Percentiles rank a stretch among this genome's conserved stretches.
Evolutionary conservation across 2,113 vertebrate genomes (phyloP).

Genomic region (Aphyosemion australe): DNA sequence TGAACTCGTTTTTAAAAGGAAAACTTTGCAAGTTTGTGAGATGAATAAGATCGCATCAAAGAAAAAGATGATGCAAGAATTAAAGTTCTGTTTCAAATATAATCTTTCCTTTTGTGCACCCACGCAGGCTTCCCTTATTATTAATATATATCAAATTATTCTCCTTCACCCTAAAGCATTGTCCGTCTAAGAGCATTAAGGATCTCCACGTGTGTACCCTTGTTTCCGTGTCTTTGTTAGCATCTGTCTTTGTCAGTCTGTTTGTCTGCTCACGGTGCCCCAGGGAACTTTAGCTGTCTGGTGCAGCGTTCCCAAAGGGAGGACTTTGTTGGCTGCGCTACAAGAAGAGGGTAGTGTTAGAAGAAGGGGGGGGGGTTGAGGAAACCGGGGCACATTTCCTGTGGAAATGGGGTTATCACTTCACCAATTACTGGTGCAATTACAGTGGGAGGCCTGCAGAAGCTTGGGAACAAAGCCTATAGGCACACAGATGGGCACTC

Average conservation of each 20-base stretch:
- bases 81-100: too few relatives aligned
- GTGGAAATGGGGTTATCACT: conserved; percentile 82
- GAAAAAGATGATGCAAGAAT: conserved; percentile 35
- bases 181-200: conserved; percentile 30
- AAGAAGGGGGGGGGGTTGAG: conserved; percentile 34
- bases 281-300: conserved; percentile 70
- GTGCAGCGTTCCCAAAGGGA: conserved; percentile 67
- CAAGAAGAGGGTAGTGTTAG: conserved; percentile 30
- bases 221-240: conserved; percentile 20
- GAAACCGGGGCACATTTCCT: conserved; percentile 79
- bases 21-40: conserved; percentile 19
- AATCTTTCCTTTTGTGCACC: neutral
- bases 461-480: conserved; percentile 70
- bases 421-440: conserved; percentile 78
- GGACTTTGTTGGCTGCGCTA: conserved; percentile 65
- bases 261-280: conserved; percentile 54
- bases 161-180: conserved; percentile 22
- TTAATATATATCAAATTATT: conserved; percentile 58
- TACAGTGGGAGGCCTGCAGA: conserved; percentile 70
- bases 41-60: conserved; percentile 6
- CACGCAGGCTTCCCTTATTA: conserved; percentile 24
- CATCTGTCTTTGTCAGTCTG: conserved; percentile 55
- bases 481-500: conserved; percentile 56
- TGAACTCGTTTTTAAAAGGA: neutral
- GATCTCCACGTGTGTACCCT: conserved; percentile 30